Evolutionary conservation across 2,113 vertebrate genomes (phyloP).

Genomic region (Scatophagus argus): DNA sequence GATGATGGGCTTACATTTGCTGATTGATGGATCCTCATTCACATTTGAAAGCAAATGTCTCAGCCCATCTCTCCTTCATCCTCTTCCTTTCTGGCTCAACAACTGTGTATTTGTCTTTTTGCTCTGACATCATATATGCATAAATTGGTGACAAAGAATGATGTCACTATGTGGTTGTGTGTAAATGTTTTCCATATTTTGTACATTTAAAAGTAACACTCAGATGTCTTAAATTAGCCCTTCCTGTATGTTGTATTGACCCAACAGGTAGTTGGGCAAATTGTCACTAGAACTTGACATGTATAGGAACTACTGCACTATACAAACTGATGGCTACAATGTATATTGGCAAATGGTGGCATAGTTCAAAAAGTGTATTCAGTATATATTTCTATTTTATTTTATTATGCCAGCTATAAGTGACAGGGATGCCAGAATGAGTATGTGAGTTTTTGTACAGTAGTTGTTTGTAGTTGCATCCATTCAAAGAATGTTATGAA

Average conservation of each 20-base stretch:
- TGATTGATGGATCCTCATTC: neutral
- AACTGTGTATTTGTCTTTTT: neutral
- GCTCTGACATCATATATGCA: slow-evolving; percentile 11
- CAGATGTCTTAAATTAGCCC: slow-evolving; percentile 38
- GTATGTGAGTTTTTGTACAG: slow-evolving; percentile 24
- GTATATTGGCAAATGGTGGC: slow-evolving; percentile 22
- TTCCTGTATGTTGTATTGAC: slow-evolving; percentile 13
- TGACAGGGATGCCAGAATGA: slow-evolving; percentile 41
- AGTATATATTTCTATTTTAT: slow-evolving; percentile 65
- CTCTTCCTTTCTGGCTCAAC: neutral
- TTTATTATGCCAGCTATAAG: slow-evolving; percentile 48
- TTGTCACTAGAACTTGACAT: slow-evolving; percentile 33
- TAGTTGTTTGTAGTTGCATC: slow-evolving; percentile 45
- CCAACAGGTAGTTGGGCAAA: neutral
- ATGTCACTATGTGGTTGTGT: slow-evolving; percentile 4
- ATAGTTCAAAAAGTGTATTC: slow-evolving; percentile 45
- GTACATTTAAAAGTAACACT: slow-evolving; percentile 8
- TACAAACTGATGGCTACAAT: slow-evolving; percentile 29
- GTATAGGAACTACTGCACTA: slow-evolving; percentile 13
- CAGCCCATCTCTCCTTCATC: neutral
- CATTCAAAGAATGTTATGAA: slow-evolving; percentile 56
- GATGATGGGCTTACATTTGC: neutral
- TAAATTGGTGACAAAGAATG: slow-evolving; percentile 19
- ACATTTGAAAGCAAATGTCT: neutral
- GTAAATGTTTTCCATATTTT: slow-evolving; percentile 28